Evolutionary conservation across 2,888 invertebrate species (phyloP), one percentile per base, ranked within the genome.

Genomic region (Escarpia spicata): DNA sequence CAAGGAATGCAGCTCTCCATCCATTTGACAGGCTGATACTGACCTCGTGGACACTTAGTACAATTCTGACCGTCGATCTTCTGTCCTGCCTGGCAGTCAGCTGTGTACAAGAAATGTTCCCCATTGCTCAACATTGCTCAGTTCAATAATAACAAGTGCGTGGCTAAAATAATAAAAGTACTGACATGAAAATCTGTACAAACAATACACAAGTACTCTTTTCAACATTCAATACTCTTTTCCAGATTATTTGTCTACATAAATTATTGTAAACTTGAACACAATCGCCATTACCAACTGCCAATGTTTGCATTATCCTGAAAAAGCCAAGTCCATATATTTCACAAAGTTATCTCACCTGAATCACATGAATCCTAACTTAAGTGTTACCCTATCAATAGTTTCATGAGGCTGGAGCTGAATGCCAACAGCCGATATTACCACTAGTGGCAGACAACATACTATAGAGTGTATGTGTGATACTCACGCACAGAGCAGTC

Each of bases 1-100:
- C 75, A 75, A 3, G 19, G 0, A 75, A 75, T 75, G 75, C 75
- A 75, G 26, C n/a, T n/a, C 19, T 26, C n/a, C 75, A 75, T 75
- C 75, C 75, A 75, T 19, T 8, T 19, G 26, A 26, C 75, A 75
- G 75, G 75, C 75, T 75, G 75, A 75, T 75, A 75, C 19, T 3
- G 19, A n/a, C n/a, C n/a, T 75, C 75, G 75, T 75, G 75, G 75
- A 26, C 75, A 75, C 26, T 0, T 75, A 75, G 26, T 75, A 75
- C 75, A 75, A 26, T 75, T 75, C 75, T 75, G 75, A 75, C 75
- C 75, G 19, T 26, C 26, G 19, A 75, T 75, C 75, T 75, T 75
- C 75, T 75, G 19, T 75, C 75, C 75, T 75, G 75, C n/a, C 75
- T 75, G 75, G 26, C 75, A 75, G 75, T 75, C 75, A 75, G 75